These are phyloP conservation scores for Ips nitidus DNA, from an alignment of 1,140 invertebrate genomes.

Conservation along the genomic window DNA sequence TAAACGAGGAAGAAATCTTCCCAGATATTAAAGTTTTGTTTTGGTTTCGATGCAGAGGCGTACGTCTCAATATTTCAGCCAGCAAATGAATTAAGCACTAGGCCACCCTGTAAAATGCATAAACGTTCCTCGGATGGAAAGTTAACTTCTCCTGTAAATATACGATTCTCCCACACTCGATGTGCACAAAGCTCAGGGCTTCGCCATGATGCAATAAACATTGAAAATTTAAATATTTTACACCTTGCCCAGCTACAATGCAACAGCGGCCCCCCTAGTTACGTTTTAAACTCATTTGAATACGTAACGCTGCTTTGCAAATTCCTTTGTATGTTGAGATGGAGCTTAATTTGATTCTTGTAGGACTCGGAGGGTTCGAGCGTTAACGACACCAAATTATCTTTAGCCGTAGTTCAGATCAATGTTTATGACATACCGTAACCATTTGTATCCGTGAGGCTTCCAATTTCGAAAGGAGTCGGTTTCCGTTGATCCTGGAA, in stretches of 20 bases:
- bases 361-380: neutral
- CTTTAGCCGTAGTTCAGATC: too few relatives aligned
- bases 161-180: neutral
- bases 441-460: too few relatives aligned
- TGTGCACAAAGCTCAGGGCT: neutral
- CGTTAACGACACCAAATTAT: neutral
- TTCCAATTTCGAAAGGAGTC: too few relatives aligned
- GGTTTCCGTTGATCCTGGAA: too few relatives aligned
- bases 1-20: too few relatives aligned
- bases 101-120: too few relatives aligned
- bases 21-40: too few relatives aligned
- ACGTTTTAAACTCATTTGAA: constrained; percentile 20
- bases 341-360: neutral
- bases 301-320: constrained; percentile 14
- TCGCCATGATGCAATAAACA: constrained; percentile 17
- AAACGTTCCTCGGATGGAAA: too few relatives aligned
- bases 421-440: too few relatives aligned
- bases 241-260: constrained; percentile 16
- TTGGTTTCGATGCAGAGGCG: too few relatives aligned
- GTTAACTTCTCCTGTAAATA: neutral
- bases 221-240: constrained; percentile 32
- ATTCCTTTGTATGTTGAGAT: constrained; percentile 13
- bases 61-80: too few relatives aligned
- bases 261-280: constrained; percentile 3
- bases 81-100: too few relatives aligned